A percentile compares a stretch with the other conserved stretches of the same genome.
Evolutionary conservation across 30 jellyfish, hydroid and myxozoan species (phyloP).

Genomic region (Cassiopea xamachana): DNA sequence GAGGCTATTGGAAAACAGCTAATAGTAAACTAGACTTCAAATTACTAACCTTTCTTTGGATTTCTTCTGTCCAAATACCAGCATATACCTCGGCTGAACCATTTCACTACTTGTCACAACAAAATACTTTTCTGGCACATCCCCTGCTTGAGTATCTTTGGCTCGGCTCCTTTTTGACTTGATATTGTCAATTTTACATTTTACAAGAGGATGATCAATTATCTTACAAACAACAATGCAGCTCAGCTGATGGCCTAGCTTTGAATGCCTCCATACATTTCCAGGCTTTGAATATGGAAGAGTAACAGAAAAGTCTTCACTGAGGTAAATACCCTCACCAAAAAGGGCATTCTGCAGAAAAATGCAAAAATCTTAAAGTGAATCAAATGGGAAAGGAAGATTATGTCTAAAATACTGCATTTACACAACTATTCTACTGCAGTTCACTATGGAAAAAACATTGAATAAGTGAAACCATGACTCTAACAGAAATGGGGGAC

Average conservation of each 20-base stretch:
- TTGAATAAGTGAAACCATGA: too few species aligned
- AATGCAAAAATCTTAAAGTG: background rate
- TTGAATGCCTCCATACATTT: constrained; percentile 78
- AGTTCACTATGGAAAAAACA: too few species aligned
- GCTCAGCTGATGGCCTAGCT: constrained; percentile 81
- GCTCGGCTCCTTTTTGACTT: constrained; percentile 79
- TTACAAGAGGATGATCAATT: constrained; percentile 93
- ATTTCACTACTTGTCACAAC: constrained; percentile 95
- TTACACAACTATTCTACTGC: background rate
- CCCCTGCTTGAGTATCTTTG: constrained; percentile 88
- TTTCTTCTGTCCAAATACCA: constrained; percentile 52
- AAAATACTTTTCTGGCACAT: constrained; percentile 90
- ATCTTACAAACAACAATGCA: constrained; percentile 94
- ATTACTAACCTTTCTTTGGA: constrained; percentile 40
- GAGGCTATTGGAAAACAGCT: too few species aligned
- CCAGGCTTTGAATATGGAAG: constrained; percentile 91
- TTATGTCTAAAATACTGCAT: background rate
- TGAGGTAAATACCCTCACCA: constrained; percentile 91
- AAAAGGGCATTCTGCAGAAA: constrained; percentile 79
- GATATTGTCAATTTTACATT: constrained; percentile 60
- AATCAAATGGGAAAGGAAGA: background rate
- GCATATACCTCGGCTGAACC: constrained; percentile 79
- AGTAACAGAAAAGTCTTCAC: constrained; percentile 89
- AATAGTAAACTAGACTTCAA: background rate
- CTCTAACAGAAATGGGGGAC: too few species aligned